A percentile compares a stretch with the other conserved stretches of the same genome.
Evolutionary conservation across 2,797 vertebrate genomes (phyloP).

Genomic region (Leucoraja ocellata): DNA sequence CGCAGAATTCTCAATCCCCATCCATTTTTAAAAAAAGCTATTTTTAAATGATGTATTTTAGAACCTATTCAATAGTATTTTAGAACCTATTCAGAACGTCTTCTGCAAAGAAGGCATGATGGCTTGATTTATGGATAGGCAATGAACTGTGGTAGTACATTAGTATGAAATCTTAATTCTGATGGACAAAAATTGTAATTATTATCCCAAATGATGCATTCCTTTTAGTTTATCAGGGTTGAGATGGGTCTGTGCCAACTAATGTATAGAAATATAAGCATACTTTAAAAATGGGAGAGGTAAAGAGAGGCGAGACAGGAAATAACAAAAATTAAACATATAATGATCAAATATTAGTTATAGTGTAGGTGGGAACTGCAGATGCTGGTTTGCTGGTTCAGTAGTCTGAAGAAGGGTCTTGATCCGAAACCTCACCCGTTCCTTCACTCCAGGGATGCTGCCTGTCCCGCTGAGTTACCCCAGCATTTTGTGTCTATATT

Average conservation of each 20-base stretch:
- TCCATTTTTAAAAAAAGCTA: neutral
- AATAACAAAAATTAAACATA: neutral
- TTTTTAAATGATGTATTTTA: neutral
- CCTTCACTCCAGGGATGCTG: no score
- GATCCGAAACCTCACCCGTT: no score
- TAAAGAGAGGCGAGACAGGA: neutral
- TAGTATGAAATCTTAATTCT: neutral
- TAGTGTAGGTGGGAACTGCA: no score
- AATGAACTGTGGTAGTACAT: no score
- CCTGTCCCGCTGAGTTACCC: no score
- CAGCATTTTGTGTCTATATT: no score
- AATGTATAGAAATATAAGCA: neutral
- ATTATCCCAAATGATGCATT: neutral
- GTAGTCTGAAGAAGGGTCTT: no score
- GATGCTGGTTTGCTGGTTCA: no score
- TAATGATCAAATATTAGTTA: neutral
- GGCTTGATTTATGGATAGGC: neutral
- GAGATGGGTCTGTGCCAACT: neutral
- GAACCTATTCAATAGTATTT: slow-evolving; percentile 7
- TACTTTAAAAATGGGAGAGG: neutral
- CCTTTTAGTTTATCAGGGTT: neutral
- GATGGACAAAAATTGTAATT: neutral
- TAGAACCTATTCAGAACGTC: neutral
- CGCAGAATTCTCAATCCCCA: neutral
- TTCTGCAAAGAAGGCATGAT: neutral